phyloP scores from a whole-genome alignment of 1,140 invertebrate species.

The Solen grandis region DNA sequence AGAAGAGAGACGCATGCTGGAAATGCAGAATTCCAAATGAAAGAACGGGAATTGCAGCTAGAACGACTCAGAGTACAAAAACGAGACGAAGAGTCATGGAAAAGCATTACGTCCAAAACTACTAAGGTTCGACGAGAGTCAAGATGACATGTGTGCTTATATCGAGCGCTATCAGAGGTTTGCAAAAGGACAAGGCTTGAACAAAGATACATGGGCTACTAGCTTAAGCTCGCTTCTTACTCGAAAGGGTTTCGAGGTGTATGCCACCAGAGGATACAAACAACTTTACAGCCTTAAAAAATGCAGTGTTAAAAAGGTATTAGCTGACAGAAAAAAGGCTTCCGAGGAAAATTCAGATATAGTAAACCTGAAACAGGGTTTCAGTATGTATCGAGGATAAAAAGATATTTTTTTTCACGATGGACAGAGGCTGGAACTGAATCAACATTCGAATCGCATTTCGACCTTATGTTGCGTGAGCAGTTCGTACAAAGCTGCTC shows the following conservation, averaged over 20 bases:
- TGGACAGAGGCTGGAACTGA: not conserved
- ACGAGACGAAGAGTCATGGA: too few relatives aligned
- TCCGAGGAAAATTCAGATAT: too few relatives aligned
- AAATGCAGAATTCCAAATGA: too few relatives aligned
- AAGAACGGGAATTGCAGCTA: too few relatives aligned
- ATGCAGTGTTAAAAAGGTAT: constrained; percentile 10
- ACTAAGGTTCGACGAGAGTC: constrained; percentile 49
- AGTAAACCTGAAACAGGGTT: not conserved
- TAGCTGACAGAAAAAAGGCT: too few relatives aligned
- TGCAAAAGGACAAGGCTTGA: constrained; percentile 34
- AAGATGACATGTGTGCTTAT: constrained; percentile 55
- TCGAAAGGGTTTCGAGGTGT: not conserved
- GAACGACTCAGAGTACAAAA: too few relatives aligned
- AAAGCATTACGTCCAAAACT: constrained; percentile 31
- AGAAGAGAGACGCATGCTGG: too few relatives aligned
- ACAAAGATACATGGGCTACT: not conserved
- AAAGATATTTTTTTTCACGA: not conserved
- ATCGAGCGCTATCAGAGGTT: constrained; percentile 50
- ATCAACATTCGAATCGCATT: not conserved
- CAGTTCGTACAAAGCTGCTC: constrained; percentile 12
- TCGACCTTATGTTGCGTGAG: not conserved
- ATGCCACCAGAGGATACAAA: not conserved
- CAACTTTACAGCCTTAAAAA: constrained; percentile 2
- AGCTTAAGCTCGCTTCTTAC: constrained; percentile 5
- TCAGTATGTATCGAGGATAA: constrained; percentile 3